Base-by-base conservation (phyloP, 1,140 invertebrate species). In the Anagrus nilaparvatae region DNA sequence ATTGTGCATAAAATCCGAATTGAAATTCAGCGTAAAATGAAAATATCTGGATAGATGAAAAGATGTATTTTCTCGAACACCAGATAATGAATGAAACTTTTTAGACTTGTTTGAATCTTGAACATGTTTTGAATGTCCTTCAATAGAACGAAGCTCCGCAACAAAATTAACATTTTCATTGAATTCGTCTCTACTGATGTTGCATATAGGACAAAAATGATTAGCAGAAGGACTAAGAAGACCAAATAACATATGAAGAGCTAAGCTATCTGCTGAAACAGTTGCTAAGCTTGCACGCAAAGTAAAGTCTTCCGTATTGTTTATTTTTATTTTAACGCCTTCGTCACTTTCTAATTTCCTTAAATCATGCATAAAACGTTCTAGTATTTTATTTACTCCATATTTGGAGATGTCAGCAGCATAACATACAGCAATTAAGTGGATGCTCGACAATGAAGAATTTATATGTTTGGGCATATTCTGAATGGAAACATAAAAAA, bases 151-250 rank as follows among this genome's bases (percentile, higher is more conserved):
- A n/a, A n/a, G n/a, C n/a, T n/a, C n/a, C n/a, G n/a, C n/a, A n/a
- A n/a, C n/a, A n/a, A n/a, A 29, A 21, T 31, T 19, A 29, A 12
- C 14, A 21, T 36, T 8, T 33, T 33, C 31, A 9, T 17, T n/a
- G n/a, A 41, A 41, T 18, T 41, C 39, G 10, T 27, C 1, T 21
- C 38, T 28, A 1, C 4, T 17, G 3, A 46, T 40, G 12, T 34
- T 27, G 18, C 44, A 40, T 16, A 34, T 6, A 27, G 37, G 27
- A 24, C 44, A 46, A 46, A 46, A 45, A 33, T 42, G 17, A 16
- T 6, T 18, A 20, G 44, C 44, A 24, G 44, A 19, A 21, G 44
- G 44, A 23, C 38, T 21, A 2, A 46, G 12, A 5, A 46, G 17
- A 4, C 39, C 25, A 16, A 37, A 35, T 3, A 46, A n/a, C 29